phyloP scores from a whole-genome alignment of 2,888 invertebrate species.

The Mactromeris polynyma region DNA sequence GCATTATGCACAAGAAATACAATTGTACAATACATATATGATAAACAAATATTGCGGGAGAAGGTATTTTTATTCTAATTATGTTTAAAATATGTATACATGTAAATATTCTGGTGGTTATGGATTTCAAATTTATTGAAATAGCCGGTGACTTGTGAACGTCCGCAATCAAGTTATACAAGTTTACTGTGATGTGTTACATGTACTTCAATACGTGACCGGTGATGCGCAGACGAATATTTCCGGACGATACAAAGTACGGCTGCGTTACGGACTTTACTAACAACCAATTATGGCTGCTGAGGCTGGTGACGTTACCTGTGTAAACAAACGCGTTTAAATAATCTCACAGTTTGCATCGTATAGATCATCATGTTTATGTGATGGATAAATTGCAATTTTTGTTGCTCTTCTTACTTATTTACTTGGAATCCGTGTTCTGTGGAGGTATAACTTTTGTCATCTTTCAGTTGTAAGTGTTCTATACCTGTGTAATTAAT shows the following conservation, averaged over 20 bases:
- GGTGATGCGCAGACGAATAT: neutral
- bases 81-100: too few relatives aligned
- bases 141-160: too few relatives aligned
- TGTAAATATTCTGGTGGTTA: too few relatives aligned
- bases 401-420: neutral
- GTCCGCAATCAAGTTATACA: too few relatives aligned
- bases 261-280: neutral
- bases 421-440: neutral
- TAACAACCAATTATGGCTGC: neutral
- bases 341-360: neutral
- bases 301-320: neutral
- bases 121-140: too few relatives aligned
- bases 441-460: neutral
- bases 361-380: neutral
- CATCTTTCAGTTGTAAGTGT: neutral
- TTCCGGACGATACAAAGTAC: neutral
- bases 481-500: neutral
- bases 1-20: too few relatives aligned
- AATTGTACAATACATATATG: too few relatives aligned
- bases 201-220: too few relatives aligned
- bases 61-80: too few relatives aligned
- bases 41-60: too few relatives aligned
- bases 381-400: neutral
- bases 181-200: too few relatives aligned
- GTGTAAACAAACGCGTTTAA: neutral